A percentile compares a stretch with the other conserved stretches of the same genome.
Conservation (phyloP, 2,888 invertebrate species). For the Drosophila aldrichi region DNA sequence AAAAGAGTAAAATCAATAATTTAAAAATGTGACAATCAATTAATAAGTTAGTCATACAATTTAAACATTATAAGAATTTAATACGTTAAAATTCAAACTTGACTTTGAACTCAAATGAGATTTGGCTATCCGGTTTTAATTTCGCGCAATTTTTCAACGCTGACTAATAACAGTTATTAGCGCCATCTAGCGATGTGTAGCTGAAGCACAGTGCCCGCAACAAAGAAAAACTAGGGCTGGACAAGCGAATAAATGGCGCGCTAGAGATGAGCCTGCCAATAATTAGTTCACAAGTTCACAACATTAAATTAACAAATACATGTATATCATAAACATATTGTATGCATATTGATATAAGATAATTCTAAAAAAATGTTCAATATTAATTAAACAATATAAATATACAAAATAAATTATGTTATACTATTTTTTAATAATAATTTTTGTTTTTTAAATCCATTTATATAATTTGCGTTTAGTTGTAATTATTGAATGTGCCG, state of each 20-base stretch:
- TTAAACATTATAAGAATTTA: slow-evolving; percentile 20
- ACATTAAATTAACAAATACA: too few relatives aligned
- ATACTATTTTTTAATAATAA: neutral
- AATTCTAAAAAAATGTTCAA: too few relatives aligned
- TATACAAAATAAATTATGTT: too few relatives aligned
- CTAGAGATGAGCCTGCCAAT: neutral
- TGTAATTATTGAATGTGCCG: neutral
- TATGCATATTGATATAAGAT: too few relatives aligned
- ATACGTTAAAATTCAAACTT: slow-evolving; percentile 2
- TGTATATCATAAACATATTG: too few relatives aligned
- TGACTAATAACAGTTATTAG: slow-evolving; percentile 20
- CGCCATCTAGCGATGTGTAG: slow-evolving; percentile 29
- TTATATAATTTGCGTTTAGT: too few relatives aligned
- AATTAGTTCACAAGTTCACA: neutral
- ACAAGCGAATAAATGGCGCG: neutral
- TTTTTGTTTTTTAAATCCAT: too few relatives aligned
- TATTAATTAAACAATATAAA: too few relatives aligned
- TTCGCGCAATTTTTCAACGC: slow-evolving; percentile 10
- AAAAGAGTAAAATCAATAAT: slow-evolving; percentile 8
- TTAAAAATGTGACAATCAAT: slow-evolving; percentile 4
- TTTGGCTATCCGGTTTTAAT: slow-evolving; percentile 23
- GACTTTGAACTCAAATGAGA: slow-evolving; percentile 6
- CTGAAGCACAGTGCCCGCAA: neutral
- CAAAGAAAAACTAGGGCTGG: neutral
- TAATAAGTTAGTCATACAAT: slow-evolving; percentile 24